phyloP scores from a whole-genome alignment of 2,113 vertebrate species.

The Octodon degus region DNA sequence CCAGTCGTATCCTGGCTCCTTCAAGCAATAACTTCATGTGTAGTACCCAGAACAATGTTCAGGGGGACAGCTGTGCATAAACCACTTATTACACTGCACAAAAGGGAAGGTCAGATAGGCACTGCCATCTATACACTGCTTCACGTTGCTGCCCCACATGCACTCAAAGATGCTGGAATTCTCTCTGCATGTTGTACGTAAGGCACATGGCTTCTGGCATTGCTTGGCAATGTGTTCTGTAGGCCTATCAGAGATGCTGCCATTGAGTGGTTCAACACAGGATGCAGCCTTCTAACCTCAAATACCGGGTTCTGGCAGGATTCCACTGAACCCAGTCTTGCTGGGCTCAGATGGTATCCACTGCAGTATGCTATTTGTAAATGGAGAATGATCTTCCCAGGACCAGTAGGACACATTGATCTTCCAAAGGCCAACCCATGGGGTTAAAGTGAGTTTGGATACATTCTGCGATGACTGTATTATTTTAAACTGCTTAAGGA shows the following conservation, averaged over 20 bases:
- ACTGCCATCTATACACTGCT: conserved; percentile 97
- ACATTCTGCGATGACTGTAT: conserved; percentile 90
- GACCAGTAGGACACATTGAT: conserved; percentile 98
- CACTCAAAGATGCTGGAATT: conserved; percentile 97
- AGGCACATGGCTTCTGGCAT: conserved; percentile 94
- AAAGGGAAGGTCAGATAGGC: conserved; percentile 98
- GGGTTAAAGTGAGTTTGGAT: conserved; percentile 91
- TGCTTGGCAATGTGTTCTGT: conserved; percentile 98
- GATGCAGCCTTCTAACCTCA: conserved; percentile 94
- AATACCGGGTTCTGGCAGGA: conserved; percentile 91
- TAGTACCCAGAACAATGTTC: conserved; percentile 98
- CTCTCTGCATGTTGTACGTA: conserved; percentile 91
- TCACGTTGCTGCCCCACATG: conserved; percentile 99
- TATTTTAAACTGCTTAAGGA: conserved; percentile 94
- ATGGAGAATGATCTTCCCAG: conserved; percentile 99
- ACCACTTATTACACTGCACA: conserved; percentile 99
- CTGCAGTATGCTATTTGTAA: conserved; percentile 95
- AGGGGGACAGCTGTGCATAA: conserved; percentile 94
- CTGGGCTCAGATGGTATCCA: conserved; percentile 95
- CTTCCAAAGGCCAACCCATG: conserved; percentile 97
- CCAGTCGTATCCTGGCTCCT: conserved; percentile 97
- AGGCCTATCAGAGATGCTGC: conserved; percentile 94
- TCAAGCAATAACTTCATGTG: conserved; percentile 94
- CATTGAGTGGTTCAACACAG: conserved; percentile 93
- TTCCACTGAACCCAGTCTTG: conserved; percentile 95